Evolutionary conservation across 2,888 invertebrate genomes (phyloP), one percentile per base, ranked within the genome.

Genomic region (Laothoe populi): DNA sequence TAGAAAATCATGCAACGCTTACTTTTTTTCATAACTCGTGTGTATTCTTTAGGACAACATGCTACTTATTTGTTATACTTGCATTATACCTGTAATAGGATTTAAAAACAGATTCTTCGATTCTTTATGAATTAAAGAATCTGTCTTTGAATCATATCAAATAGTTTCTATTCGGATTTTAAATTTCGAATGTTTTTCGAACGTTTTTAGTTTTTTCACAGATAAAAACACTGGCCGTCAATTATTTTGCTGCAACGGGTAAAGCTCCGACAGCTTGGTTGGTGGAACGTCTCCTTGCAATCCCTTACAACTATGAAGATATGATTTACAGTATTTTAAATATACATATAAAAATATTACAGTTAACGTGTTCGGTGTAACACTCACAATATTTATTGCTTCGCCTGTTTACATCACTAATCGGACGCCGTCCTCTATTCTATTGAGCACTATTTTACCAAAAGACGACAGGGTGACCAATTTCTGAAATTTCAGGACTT

Each of bases 321-420:
- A 92, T 92, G 91, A 90, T 83, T 88, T 88, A 90, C 85, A 87
- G 88, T 91, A 89, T 70, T 63, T 81, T 90, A 88, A 91, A 92
- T 89, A 92, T 91, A 92, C 92, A 90, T 92, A 92, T 81, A 92
- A 92, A 92, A 92, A 92, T 92, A 92, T 89, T 83, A 90, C 23
- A 83, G 87, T 83, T 85, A 87, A 85, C 77, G 75, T 84, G 83
- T 81, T 72, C 79, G 82, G 78, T 81, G 82, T 79, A 87, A 85
- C 86, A 83, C 82, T 89, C 88, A 88, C 87, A 88, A 83, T 82
- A 77, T 82, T 83, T 91, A 91, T 91, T 92, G 91, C 92, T 92
- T 90, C 71, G 83, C 78, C 81, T 76, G 83, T 81, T 72, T 79
- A 78, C 81, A 69, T 79, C 72, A 78, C 81, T 83, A 82, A 73